Percentiles rank a stretch among this genome's conserved stretches.
Conservation (phyloP, 2,888 invertebrate genomes). For the Acanthopleura granulata region DNA sequence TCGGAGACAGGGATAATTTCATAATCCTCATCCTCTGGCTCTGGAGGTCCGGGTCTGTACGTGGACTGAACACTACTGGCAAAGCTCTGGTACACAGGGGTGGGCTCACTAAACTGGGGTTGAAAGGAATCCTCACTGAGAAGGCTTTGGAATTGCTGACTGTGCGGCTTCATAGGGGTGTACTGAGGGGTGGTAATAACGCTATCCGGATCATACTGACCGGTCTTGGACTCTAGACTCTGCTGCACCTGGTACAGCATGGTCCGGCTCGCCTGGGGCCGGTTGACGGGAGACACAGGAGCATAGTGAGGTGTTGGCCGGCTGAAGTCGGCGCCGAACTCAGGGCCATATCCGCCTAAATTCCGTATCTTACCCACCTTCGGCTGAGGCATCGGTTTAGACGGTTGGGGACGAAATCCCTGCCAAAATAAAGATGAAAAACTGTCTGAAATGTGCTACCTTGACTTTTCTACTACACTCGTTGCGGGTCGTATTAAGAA, state of each 20-base stretch:
- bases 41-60: conserved; percentile 4
- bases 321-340: conserved; percentile 48
- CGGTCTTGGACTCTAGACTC: conserved; percentile 15
- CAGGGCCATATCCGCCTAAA: conserved; percentile 52
- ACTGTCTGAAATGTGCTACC: too few relatives aligned
- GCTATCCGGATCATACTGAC: conserved; percentile 18
- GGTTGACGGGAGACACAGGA: conserved; percentile 18
- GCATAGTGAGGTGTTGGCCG: conserved; percentile 21
- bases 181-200: conserved; percentile 19
- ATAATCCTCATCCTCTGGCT: conserved; percentile 42
- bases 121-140: background rate
- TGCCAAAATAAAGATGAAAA: background rate
- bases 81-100: conserved; percentile 10
- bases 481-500: too few relatives aligned
- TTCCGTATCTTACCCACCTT: conserved; percentile 32
- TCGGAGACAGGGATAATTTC: conserved; percentile 45
- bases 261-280: conserved; percentile 3
- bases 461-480: too few relatives aligned
- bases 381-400: conserved; percentile 25
- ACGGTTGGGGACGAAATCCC: conserved; percentile 2
- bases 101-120: conserved; percentile 17
- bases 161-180: conserved; percentile 13
- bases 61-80: background rate
- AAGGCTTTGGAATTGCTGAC: conserved; percentile 11
- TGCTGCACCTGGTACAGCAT: conserved; percentile 23